phyloP scores from a whole-genome alignment of 2,113 vertebrate genomes.

The Plectropomus leopardus region DNA sequence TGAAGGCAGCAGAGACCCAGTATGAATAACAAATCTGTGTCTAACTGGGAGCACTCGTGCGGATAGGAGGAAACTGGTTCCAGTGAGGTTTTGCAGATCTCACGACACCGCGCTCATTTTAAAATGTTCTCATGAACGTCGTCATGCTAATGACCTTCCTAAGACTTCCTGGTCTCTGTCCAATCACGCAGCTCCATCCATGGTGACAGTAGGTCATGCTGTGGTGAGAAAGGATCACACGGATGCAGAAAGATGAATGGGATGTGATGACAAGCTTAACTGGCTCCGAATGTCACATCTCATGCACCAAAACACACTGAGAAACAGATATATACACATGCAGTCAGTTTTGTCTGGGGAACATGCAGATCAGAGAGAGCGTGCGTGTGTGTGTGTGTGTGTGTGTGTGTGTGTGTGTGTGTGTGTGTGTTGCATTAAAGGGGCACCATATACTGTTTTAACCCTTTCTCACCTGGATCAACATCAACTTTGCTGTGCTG shows the following conservation, averaged over 20 bases:
- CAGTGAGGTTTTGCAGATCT: constrained; percentile 56
- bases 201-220: constrained; percentile 32
- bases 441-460: too few species aligned
- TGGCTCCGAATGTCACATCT: constrained; percentile 41
- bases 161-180: constrained; percentile 50
- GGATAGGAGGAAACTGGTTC: constrained; percentile 18
- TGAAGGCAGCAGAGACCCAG: constrained; percentile 45
- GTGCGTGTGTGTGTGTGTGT: too few species aligned
- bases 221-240: constrained; percentile 37
- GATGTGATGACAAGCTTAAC: constrained; percentile 62
- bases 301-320: constrained; percentile 7
- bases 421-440: constrained; percentile 8
- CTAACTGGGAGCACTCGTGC: constrained; percentile 51
- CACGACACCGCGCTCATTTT: constrained; percentile 43
- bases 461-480: too few species aligned
- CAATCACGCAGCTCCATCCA: constrained; percentile 54
- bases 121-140: constrained; percentile 47
- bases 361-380: background rate
- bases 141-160: constrained; percentile 60
- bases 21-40: constrained; percentile 56
- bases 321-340: constrained; percentile 5
- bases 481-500: too few species aligned
- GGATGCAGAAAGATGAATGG: constrained; percentile 42
- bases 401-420: too few species aligned
- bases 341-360: background rate